Evolutionary conservation across 2,888 invertebrate genomes (phyloP), one percentile per base, ranked within the genome.

Genomic region (Cylindroiulus punctatus): DNA sequence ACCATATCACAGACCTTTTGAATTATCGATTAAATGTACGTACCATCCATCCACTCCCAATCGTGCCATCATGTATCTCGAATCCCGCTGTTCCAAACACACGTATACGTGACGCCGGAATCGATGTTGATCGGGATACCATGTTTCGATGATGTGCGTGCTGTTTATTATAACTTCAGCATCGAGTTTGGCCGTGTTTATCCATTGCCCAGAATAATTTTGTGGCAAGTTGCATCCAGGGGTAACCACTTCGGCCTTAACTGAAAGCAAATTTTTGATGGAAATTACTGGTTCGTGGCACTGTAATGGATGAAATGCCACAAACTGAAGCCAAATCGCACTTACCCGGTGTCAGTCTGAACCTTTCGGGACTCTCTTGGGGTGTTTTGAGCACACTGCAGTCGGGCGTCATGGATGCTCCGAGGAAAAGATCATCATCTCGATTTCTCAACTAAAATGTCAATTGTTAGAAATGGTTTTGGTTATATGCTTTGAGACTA

Each of bases 121-220:
- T 89, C 97, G 93, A 0, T 96, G 96, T 90, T 96, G 96, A 91
- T 98, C 98, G 0, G 98, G 98, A 91, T 96, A 96, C 92, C 96
- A 97, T 0, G 96, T 97, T 92, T 98, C 98, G 89, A 97, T 96
- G 57, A 99, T 97, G 90, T 98, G 98, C 0, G 98, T 99, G 90
- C 97, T 96, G 90, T 98, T 98, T 76, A 99, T 97, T 83, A 94
- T 93, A 0, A 98, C 95, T 91, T 98, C 97, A 0, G 98, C 98
- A 91, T 98, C 98, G 88, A 97, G 96, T 90, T 98, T 98, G 0
- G 98, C 98, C 0, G 98, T 98, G 90, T 98, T 98, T 85, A 98
- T 96, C 98, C 98, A 99, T 32, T 96, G 94, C 0, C 99, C 98
- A 0, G 95, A 94, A 91, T 97, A 97, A 90, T 98, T 98, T 90